Conservation (phyloP, 1,140 invertebrate genomes). For the Trialeurodes vaporariorum region DNA sequence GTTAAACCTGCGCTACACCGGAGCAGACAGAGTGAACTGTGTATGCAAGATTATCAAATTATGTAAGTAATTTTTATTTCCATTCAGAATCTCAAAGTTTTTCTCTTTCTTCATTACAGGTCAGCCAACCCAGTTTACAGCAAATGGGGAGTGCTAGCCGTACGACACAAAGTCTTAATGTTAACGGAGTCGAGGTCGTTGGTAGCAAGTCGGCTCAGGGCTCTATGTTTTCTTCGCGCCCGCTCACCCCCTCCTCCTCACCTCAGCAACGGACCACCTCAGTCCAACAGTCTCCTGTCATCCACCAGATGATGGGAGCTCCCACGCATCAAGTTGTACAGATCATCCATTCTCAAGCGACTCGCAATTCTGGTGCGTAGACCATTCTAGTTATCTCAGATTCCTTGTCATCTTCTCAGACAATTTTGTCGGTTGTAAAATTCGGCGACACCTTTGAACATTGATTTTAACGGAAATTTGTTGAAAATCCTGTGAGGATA, state of each 20-base stretch:
- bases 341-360: conserved; percentile 25
- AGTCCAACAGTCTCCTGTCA: not conserved
- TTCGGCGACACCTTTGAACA: too few relatives aligned
- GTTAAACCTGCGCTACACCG: too few relatives aligned
- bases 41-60: too few relatives aligned
- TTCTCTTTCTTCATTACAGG: not conserved
- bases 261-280: not conserved
- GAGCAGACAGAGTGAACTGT: too few relatives aligned
- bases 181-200: not conserved
- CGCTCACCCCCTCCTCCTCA: not conserved
- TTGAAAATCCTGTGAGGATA: too few relatives aligned
- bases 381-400: too few relatives aligned
- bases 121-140: conserved; percentile 11
- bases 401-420: too few relatives aligned
- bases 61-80: too few relatives aligned
- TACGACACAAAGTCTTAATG: not conserved
- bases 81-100: too few relatives aligned
- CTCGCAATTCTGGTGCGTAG: conserved; percentile 18
- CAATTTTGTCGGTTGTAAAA: too few relatives aligned
- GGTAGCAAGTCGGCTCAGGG: not conserved
- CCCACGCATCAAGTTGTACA: conserved; percentile 22
- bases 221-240: not conserved
- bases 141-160: conserved; percentile 6
- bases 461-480: too few relatives aligned
- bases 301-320: conserved; percentile 14